These are phyloP conservation scores for Dascyllus trimaculatus DNA, from an alignment of 2,113 vertebrate genomes.

Conservation along the genomic window DNA sequence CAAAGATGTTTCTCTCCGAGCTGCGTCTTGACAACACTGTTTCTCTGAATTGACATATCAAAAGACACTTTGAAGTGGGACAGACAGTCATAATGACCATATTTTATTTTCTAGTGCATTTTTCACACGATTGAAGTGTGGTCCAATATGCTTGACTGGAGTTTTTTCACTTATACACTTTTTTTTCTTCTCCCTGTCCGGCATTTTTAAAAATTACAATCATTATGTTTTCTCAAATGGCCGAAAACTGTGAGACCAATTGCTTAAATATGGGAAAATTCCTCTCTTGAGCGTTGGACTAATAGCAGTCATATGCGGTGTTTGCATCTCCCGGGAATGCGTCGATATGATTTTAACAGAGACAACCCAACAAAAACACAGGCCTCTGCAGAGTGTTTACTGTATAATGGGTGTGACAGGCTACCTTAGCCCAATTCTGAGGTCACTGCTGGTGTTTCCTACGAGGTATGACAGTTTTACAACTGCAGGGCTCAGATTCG, in stretches of 20 bases:
- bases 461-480: conserved; percentile 72
- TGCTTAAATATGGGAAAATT: conserved; percentile 70
- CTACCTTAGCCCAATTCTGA: conserved; percentile 61
- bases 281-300: conserved; percentile 59
- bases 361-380: conserved; percentile 70
- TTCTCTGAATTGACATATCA: conserved; percentile 41
- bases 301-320: conserved; percentile 64
- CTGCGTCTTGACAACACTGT: conserved; percentile 20
- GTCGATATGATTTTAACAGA: conserved; percentile 60
- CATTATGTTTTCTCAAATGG: conserved; percentile 59
- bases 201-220: conserved; percentile 46
- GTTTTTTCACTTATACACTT: conserved; percentile 22
- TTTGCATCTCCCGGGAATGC: conserved; percentile 44
- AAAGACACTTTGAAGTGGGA: conserved; percentile 57
- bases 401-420: conserved; percentile 70
- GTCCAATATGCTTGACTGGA: neutral
- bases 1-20: conserved; percentile 19
- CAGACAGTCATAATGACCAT: conserved; percentile 21
- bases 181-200: neutral
- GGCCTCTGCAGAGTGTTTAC: conserved; percentile 69
- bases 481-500: conserved; percentile 44
- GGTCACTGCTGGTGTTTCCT: conserved; percentile 72
- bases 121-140: conserved; percentile 36
- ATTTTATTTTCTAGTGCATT: conserved; percentile 35
- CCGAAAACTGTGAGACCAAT: conserved; percentile 56